These are phyloP conservation scores for Polypterus senegalus DNA, from an alignment of 2,113 vertebrate species.

Conservation along the genomic window DNA sequence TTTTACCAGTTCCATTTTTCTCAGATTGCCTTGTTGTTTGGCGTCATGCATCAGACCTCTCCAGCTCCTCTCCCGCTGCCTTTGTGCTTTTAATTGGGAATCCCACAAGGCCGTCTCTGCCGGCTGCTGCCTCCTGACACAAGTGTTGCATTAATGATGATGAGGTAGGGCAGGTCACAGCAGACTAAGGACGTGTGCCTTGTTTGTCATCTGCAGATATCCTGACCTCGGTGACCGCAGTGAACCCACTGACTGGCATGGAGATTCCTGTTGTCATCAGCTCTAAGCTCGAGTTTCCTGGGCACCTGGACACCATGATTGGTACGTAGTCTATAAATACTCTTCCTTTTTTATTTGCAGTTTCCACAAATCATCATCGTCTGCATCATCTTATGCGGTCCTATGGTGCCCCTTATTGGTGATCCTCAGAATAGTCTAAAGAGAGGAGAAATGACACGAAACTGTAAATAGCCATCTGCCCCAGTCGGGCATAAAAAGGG, in stretches of 20 bases:
- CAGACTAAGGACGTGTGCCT: conserved; percentile 1
- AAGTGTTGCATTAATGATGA: conserved; percentile 32
- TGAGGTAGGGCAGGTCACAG: conserved; percentile 12
- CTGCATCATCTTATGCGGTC: no score
- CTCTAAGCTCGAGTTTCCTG: conserved; percentile 53
- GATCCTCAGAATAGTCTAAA: no score
- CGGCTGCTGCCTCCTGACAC: neutral
- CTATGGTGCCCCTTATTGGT: no score
- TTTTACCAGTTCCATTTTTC: no score
- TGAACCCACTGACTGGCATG: conserved; percentile 68
- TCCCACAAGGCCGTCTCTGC: conserved; percentile 17
- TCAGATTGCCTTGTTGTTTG: no score
- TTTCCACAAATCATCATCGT: no score
- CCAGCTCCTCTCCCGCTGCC: neutral
- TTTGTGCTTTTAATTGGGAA: conserved; percentile 30
- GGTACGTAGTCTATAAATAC: conserved; percentile 45
- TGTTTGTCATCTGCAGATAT: conserved; percentile 51
- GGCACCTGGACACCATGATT: conserved; percentile 68
- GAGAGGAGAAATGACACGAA: no score
- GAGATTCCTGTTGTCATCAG: conserved; percentile 79
- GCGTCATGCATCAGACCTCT: no score
- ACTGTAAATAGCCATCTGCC: no score
- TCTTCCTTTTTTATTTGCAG: no score
- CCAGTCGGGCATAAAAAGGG: no score
- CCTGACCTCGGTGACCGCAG: conserved; percentile 65